Percentiles rank a stretch among this genome's conserved stretches.
phyloP scores from a whole-genome alignment of 64 coral and sea anemone species.

The Astreopora myriophthalma region DNA sequence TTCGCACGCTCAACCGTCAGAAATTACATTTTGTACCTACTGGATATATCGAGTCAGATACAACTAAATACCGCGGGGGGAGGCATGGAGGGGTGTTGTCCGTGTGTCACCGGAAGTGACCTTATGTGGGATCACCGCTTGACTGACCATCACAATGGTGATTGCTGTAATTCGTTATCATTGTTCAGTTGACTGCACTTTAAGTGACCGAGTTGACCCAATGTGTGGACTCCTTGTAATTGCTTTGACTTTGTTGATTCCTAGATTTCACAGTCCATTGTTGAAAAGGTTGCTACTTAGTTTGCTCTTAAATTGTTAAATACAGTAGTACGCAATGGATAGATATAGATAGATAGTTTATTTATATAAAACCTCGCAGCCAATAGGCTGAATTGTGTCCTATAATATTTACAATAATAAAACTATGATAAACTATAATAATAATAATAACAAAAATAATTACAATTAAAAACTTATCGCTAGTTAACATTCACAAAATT shows the following conservation, averaged over 20 bases:
- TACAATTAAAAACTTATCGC: no score
- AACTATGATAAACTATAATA: no score
- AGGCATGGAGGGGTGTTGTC: slow-evolving; percentile 27
- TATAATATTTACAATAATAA: no score
- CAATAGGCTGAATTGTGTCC: no score
- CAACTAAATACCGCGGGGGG: slow-evolving; percentile 22
- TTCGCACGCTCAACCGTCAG: no score
- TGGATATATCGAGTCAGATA: background rate
- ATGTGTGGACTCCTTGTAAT: slow-evolving; percentile 10
- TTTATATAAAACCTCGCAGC: no score
- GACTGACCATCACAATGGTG: slow-evolving; percentile 8
- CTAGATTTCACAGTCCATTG: background rate
- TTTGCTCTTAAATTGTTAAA: background rate
- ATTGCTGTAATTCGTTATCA: slow-evolving; percentile 27
- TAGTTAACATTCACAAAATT: no score
- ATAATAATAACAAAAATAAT: no score
- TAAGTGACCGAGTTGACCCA: background rate
- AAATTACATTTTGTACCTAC: background rate
- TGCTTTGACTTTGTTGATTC: background rate
- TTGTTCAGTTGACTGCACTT: slow-evolving; percentile 37
- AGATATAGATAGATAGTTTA: no score
- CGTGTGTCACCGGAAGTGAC: slow-evolving; percentile 35
- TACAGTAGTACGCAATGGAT: background rate
- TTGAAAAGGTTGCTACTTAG: background rate
- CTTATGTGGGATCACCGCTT: slow-evolving; percentile 1